Evolutionary conservation across 2,888 invertebrate genomes (phyloP), one percentile per base, ranked within the genome.

Genomic region (Apantesis nais): DNA sequence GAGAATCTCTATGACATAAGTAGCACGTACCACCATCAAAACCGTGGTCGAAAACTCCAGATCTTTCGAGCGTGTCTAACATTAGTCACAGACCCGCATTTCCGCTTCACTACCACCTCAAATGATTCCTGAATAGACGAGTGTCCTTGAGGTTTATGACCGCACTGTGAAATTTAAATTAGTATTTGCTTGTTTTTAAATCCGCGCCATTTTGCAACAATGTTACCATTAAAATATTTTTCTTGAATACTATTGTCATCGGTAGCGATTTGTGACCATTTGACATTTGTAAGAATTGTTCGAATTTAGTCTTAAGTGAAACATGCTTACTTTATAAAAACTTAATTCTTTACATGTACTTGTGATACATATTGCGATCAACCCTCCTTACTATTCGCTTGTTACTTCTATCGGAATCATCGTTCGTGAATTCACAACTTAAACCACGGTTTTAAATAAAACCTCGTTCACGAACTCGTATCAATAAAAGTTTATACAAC

Each of bases 31-130:
- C 52, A 41, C 39, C 63, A 63, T 61, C 37, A 16, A 25, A n/a
- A 22, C 22, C 25, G 37, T 63, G 71, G 66, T 73, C 74, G 70
- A 71, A 66, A 77, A 73, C 67, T 74, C 55, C 66, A 72, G 68
- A 75, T 79, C 78, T 80, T 74, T 78, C 68, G 74, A 84, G 80
- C 84, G 83, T 83, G 74, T 83, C 83, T 78, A 60, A 14, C 71
- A 84, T 88, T 86, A 77, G 86, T 84, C 82, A 84, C 83, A 76
- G 70, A 64, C 84, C 82, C 81, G 81, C 76, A 83, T 85, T 85
- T 86, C 85, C 85, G 87, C 83, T 76, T 82, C 79, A 84, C 52
- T 80, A 74, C 72, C 75, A 78, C 68, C 74, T 76, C 75, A 76
- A 80, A 82, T 81, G 62, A 75, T 75, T 82, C 77, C 79, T 77